phyloP scores from a whole-genome alignment of 2,113 vertebrate genomes.

The Anoura caudifer region DNA sequence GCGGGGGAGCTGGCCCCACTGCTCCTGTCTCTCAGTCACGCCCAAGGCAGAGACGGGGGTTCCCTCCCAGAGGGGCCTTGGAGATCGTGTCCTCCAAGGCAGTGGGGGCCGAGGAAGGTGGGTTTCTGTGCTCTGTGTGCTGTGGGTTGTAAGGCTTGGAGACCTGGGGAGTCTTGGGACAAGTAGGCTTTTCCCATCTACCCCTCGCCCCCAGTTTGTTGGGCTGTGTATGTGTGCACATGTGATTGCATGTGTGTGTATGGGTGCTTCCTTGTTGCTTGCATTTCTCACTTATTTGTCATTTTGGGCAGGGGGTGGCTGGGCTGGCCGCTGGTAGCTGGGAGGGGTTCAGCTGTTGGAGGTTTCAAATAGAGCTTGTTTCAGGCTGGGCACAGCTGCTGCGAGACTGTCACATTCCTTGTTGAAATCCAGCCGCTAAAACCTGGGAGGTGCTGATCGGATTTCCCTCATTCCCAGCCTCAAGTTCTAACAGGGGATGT shows the following conservation, averaged over 20 bases:
- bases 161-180: background rate
- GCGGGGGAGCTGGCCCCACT: background rate
- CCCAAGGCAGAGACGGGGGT: background rate
- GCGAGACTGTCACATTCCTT: slow-evolving; percentile 74
- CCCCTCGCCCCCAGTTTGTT: background rate
- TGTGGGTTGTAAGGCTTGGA: background rate
- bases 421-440: slow-evolving; percentile 65
- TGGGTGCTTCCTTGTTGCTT: slow-evolving; percentile 20
- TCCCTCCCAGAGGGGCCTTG: background rate
- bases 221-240: background rate
- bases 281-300: slow-evolving; percentile 67
- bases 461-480: slow-evolving; percentile 61
- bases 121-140: background rate
- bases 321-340: slow-evolving; percentile 9
- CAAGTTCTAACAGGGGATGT: background rate
- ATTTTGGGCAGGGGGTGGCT: slow-evolving; percentile 51
- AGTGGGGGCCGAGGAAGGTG: slow-evolving; percentile 45
- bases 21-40: background rate
- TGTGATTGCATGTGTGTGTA: background rate
- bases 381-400: slow-evolving; percentile 72
- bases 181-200: background rate
- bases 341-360: slow-evolving; percentile 70
- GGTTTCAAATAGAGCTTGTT: slow-evolving; percentile 75
- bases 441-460: slow-evolving; percentile 69
- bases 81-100: background rate